A percentile compares a stretch with the other conserved stretches of the same genome.
phyloP scores from a whole-genome alignment of 30 jellyfish, hydroid and myxozoan species.

The Turritopsis dohrnii region DNA sequence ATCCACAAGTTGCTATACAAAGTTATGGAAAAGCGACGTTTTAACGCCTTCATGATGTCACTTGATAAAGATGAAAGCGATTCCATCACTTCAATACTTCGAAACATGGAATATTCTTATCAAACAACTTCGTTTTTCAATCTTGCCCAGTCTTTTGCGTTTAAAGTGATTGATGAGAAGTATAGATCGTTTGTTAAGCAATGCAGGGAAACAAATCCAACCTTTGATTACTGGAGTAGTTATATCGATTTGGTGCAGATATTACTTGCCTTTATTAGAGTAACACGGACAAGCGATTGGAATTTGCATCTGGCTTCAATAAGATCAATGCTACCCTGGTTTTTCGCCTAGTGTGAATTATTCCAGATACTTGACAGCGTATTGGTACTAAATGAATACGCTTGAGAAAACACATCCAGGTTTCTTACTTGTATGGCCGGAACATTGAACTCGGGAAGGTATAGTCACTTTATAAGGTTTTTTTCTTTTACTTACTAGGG shows the following conservation, averaged over 20 bases:
- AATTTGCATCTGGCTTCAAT: conserved; percentile 44
- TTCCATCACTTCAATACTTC: background rate
- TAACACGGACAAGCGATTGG: conserved; percentile 59
- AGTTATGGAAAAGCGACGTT: conserved; percentile 17
- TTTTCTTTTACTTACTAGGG: conserved; percentile 1
- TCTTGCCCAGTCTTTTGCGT: background rate
- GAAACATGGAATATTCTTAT: background rate
- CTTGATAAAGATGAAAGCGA: background rate
- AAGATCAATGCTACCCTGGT: conserved; percentile 69
- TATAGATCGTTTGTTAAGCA: background rate
- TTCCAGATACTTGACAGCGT: conserved; percentile 50
- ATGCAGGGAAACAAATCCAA: conserved; percentile 25
- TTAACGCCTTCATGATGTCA: conserved; percentile 4
- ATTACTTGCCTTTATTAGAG: conserved; percentile 44
- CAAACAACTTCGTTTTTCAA: background rate
- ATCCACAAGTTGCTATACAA: conserved; percentile 35
- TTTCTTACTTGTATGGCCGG: conserved; percentile 45
- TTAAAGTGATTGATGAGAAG: background rate
- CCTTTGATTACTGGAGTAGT: conserved; percentile 44
- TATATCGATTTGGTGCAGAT: conserved; percentile 59
- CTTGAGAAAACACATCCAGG: conserved; percentile 60
- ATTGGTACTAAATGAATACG: conserved; percentile 76
- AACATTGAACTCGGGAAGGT: conserved; percentile 35
- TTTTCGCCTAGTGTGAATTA: conserved; percentile 57
- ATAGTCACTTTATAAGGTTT: background rate